Conservation (phyloP, 2,888 invertebrate genomes). For the Drosophila parthenogenetica region DNA sequence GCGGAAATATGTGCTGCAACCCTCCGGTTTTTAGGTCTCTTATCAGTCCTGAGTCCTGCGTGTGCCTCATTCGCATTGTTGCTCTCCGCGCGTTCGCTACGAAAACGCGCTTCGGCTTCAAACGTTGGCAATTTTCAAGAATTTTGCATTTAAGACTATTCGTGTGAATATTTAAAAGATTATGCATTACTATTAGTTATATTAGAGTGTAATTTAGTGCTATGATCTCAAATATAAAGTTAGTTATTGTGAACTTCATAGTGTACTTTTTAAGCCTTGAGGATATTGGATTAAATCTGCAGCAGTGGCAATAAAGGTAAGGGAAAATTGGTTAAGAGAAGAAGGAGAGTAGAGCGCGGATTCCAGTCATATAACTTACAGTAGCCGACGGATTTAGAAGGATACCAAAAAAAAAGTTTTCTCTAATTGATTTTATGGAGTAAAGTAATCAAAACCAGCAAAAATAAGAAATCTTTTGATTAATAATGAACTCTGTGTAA, state of each 20-base stretch:
- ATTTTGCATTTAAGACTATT: neutral
- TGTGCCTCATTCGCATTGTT: slow-evolving; percentile 57
- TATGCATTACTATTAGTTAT: neutral
- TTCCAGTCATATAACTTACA: no score
- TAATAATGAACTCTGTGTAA: no score
- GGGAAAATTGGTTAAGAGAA: neutral
- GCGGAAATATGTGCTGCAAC: slow-evolving; percentile 35
- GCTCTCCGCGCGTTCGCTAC: slow-evolving; percentile 61
- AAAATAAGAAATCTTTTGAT: no score
- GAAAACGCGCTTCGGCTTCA: slow-evolving; percentile 50
- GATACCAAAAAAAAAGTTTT: no score
- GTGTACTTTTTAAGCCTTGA: neutral
- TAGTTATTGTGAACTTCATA: slow-evolving; percentile 45
- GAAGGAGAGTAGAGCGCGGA: no score
- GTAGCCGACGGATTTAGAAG: neutral
- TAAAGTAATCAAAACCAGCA: no score
- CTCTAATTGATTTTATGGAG: no score
- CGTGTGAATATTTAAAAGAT: slow-evolving; percentile 4
- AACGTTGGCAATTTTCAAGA: slow-evolving; percentile 12
- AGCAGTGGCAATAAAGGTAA: slow-evolving; percentile 31
- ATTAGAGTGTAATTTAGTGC: slow-evolving; percentile 12
- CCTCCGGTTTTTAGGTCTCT: slow-evolving; percentile 41
- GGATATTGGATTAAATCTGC: slow-evolving; percentile 25
- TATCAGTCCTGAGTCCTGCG: slow-evolving; percentile 57
- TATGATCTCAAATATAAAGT: neutral